A percentile compares a stretch with the other conserved stretches of the same genome.
These are phyloP conservation scores for Rhinoraja longicauda DNA, from an alignment of 2,797 vertebrate species.

Conservation along the genomic window DNA sequence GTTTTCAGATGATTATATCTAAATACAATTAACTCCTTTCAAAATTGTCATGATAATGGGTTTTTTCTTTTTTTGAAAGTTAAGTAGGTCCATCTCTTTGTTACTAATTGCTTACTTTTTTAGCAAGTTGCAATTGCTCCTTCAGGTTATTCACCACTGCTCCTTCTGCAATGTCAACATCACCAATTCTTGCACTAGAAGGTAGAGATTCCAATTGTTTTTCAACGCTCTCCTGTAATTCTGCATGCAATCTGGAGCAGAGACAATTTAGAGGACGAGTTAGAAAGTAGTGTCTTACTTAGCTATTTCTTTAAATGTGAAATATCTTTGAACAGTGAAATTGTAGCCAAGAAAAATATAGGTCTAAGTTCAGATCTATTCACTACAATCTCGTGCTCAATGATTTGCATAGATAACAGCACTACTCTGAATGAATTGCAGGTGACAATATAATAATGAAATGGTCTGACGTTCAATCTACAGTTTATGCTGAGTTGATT, in stretches of 20 bases:
- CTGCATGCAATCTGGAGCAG: conserved; percentile 68
- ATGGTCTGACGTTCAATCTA: not conserved
- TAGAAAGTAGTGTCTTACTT: not conserved
- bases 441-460: not conserved
- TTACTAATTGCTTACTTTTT: conserved; percentile 60
- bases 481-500: not conserved
- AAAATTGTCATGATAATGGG: not conserved
- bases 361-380: not conserved
- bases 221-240: conserved; percentile 73
- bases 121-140: conserved; percentile 73
- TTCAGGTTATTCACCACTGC: conserved; percentile 68
- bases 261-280: not conserved
- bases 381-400: not conserved
- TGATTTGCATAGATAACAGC: not conserved
- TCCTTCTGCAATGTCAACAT: conserved; percentile 57
- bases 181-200: conserved; percentile 48
- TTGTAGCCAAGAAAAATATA: not conserved
- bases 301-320: not conserved
- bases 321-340: not conserved
- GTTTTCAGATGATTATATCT: not conserved
- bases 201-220: conserved; percentile 69
- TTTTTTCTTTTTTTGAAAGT: no score
- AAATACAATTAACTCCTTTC: not conserved
- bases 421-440: not conserved
- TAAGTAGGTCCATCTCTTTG: not conserved